Percentiles rank a stretch among this genome's conserved stretches.
Conservation (phyloP, 2,888 invertebrate species). For the Apoda limacodes region DNA sequence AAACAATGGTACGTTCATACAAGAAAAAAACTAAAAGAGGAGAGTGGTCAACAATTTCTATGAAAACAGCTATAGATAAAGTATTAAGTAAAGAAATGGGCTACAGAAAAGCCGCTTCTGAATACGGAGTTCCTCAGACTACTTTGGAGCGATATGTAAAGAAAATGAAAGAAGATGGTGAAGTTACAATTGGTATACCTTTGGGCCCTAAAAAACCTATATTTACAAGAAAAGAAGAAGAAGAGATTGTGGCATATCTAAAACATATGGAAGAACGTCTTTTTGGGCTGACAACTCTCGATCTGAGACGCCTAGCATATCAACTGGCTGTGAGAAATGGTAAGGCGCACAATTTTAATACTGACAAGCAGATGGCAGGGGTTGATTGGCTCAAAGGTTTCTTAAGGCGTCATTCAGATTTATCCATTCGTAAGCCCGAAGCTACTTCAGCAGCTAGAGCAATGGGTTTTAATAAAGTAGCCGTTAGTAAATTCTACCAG, state of each 20-base stretch:
- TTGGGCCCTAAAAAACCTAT: conserved; percentile 10
- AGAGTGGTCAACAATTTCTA: conserved; percentile 1
- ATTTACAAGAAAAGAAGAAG: conserved; percentile 15
- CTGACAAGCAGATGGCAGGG: conserved; percentile 16
- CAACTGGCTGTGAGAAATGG: conserved; percentile 19
- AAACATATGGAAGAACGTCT: conserved; percentile 21
- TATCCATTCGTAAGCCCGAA: conserved; percentile 17
- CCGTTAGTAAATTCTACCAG: too few species aligned
- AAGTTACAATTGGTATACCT: conserved; percentile 9
- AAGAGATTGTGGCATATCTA: conserved; percentile 20
- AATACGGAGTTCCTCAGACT: conserved; percentile 20
- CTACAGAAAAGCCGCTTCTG: conserved; percentile 18
- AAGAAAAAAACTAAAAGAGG: conserved; percentile 6
- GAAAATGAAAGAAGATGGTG: conserved; percentile 14
- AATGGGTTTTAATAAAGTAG: too few species aligned
- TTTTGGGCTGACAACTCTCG: conserved; percentile 18
- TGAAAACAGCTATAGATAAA: too few species aligned
- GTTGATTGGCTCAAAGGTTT: conserved; percentile 18
- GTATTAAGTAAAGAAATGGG: conserved; percentile 17
- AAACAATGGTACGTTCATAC: conserved; percentile 3
- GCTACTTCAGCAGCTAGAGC: too few species aligned
- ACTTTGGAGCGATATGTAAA: too few species aligned
- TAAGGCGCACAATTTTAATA: conserved; percentile 18
- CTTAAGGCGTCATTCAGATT: conserved; percentile 17
- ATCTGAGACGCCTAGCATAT: conserved; percentile 18